Base-by-base conservation (phyloP, 2,888 invertebrate species). In the Pristionchus maxplancki region DNA sequence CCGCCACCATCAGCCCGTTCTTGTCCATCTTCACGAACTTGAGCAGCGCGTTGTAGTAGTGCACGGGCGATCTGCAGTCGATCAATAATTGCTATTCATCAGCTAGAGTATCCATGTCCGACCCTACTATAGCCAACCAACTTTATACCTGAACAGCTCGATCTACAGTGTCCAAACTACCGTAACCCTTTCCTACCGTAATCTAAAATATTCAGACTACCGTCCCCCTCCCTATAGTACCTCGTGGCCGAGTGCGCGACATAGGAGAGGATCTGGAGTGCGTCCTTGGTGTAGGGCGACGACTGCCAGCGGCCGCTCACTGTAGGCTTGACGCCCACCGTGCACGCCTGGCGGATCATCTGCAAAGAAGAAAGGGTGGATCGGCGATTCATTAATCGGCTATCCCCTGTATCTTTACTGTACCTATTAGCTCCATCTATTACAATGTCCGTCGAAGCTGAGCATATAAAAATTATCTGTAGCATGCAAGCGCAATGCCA, bases 21-120 rank as follows among this genome's bases (percentile, higher is more conserved):
- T 74, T 71, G 37, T 87, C 87, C 50, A 78, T n/a, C 74, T 81
- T 81, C 34, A 74, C 83, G 24, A 17, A 53, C 81, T 85, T 71
- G 44, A 88, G 64, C 87, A 89, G 87, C 31, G 88, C 85, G 8
- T 82, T 85, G 82, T 87, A 87, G 74, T 86, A 90, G 28, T 88
- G 71, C 37, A 78, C 67, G 20, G 90, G 89, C 9, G 83, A 86
- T 71, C 88, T 88, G 74, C 4, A 82, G 37, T 37, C 44, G 13
- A 40, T 37, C 17, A 31, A 13, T 9, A 20, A 58, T 58, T 58
- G 24, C n/a, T 20, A 58, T 58, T 20, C n/a, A 58, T n/a, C n/a
- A n/a, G n/a, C n/a, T n/a, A n/a, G n/a, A n/a, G n/a, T n/a, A n/a
- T n/a, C n/a, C n/a, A n/a, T n/a, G n/a, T n/a, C n/a, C n/a, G n/a